Evolutionary conservation across 2,113 vertebrate species (phyloP).

Genomic region (Sinocyclocheilus grahami): DNA sequence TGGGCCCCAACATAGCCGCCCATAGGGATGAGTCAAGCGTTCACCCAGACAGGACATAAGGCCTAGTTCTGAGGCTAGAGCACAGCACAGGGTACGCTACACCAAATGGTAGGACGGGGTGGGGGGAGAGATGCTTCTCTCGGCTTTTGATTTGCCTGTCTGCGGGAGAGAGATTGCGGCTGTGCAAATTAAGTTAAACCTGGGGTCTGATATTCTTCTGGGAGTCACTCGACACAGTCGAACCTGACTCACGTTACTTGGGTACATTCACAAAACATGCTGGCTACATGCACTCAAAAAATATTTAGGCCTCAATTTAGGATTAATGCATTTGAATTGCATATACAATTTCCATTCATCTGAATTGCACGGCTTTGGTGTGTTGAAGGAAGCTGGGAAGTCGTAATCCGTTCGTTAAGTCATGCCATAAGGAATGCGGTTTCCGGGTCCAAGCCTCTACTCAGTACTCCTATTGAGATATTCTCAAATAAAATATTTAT

Average conservation of each 20-base stretch:
- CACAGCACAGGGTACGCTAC: slow-evolving; percentile 69
- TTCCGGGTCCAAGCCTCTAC: no score
- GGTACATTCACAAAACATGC: background rate
- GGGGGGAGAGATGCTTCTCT: slow-evolving; percentile 30
- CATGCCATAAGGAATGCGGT: no score
- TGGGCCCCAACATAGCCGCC: slow-evolving; percentile 99
- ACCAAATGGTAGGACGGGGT: slow-evolving; percentile 27
- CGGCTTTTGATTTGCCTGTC: slow-evolving; percentile 37
- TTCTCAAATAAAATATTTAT: no score
- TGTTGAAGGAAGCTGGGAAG: no score
- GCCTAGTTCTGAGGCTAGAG: slow-evolving; percentile 86
- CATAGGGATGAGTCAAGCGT: slow-evolving; percentile 98
- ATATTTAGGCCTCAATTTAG: background rate
- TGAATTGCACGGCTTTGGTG: no score
- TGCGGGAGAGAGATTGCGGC: slow-evolving; percentile 7
- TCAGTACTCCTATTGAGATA: no score
- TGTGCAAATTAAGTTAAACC: slow-evolving; percentile 19
- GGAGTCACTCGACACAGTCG: background rate
- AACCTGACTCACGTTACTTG: no score
- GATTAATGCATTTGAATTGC: background rate
- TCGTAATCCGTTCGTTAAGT: no score
- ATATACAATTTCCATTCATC: no score
- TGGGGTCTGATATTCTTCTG: background rate
- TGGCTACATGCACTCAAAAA: no score
- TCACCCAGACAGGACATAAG: slow-evolving; percentile 94